Evolutionary conservation across 2,113 vertebrate genomes (phyloP).

Genomic region (Amazona vittata): DNA sequence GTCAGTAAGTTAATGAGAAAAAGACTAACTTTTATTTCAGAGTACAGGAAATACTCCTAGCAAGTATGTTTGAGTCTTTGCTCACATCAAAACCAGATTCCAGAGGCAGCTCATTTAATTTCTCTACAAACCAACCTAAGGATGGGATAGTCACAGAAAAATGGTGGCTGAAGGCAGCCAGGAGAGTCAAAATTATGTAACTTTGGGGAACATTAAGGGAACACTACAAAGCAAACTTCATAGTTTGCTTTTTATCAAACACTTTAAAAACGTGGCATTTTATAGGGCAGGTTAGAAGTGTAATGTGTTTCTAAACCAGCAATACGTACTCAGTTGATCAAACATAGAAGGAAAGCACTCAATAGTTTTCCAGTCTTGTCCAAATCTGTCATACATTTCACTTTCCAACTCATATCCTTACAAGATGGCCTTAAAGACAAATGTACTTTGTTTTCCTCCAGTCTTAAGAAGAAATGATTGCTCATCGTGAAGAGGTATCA

Average conservation of each 20-base stretch:
- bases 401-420: background rate
- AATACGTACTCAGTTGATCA: fast-evolving
- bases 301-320: background rate
- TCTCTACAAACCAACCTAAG: background rate
- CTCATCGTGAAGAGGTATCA: background rate
- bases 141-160: background rate
- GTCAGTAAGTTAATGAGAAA: background rate
- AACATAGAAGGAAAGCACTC: background rate
- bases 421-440: background rate
- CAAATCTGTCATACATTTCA: background rate
- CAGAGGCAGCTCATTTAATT: background rate
- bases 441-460: background rate
- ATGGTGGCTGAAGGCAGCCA: background rate
- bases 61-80: background rate
- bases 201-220: background rate
- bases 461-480: background rate
- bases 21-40: background rate
- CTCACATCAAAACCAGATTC: background rate
- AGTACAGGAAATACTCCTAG: background rate
- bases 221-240: background rate
- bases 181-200: background rate
- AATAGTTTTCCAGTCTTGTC: background rate
- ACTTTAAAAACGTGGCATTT: background rate
- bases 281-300: background rate
- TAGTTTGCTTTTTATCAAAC: background rate